These are phyloP conservation scores for Microcebus jonahi DNA, from an alignment of 2,113 vertebrate genomes.

Conservation along the genomic window DNA sequence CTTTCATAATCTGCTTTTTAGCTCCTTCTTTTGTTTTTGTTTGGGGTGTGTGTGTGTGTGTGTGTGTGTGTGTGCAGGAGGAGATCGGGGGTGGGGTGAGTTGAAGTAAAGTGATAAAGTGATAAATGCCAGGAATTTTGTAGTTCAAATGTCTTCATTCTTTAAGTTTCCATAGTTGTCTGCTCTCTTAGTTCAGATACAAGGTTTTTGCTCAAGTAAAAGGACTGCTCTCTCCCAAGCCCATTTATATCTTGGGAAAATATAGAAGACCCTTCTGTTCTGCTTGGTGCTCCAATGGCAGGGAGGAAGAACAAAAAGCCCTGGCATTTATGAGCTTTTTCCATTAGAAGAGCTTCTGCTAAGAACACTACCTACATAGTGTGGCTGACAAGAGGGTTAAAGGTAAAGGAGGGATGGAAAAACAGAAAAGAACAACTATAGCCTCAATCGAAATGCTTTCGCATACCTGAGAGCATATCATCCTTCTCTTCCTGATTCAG, in stretches of 20 bases:
- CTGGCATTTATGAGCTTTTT: background rate
- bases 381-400: background rate
- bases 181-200: background rate
- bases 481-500: background rate
- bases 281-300: rapidly evolving
- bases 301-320: background rate
- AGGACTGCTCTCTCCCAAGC: background rate
- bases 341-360: background rate
- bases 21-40: too few species aligned
- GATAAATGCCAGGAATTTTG: background rate
- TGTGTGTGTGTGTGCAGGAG: background rate
- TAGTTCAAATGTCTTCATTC: background rate
- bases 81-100: background rate
- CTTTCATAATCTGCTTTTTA: too few species aligned
- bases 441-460: background rate
- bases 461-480: background rate
- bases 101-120: background rate
- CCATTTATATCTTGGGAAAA: background rate
- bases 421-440: background rate
- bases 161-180: background rate
- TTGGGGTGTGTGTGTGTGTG: background rate
- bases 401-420: background rate
- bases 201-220: background rate
- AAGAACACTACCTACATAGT: background rate
- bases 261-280: background rate